phyloP scores from a whole-genome alignment of 2,888 invertebrate genomes.

The Ryuthela nishihirai region DNA sequence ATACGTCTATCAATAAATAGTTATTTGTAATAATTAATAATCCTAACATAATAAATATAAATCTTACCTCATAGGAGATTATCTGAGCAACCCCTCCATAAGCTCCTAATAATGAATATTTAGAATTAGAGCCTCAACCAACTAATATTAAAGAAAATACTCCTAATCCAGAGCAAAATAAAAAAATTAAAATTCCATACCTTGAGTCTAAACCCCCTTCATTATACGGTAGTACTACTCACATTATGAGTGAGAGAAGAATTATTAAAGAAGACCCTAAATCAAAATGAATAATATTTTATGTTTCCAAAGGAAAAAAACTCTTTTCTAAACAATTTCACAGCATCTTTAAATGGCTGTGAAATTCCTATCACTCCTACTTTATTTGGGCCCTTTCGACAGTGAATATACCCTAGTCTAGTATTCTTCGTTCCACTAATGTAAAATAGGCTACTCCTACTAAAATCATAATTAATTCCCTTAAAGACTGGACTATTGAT shows the following conservation, averaged over 20 bases:
- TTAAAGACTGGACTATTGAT: too few species aligned
- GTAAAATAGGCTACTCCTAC: conserved; percentile 67
- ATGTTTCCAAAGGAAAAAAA: conserved; percentile 57
- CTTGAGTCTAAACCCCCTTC: too few species aligned
- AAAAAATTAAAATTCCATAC: conserved; percentile 62
- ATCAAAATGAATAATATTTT: conserved; percentile 62
- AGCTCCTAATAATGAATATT: conserved; percentile 66
- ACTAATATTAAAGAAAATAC: conserved; percentile 63
- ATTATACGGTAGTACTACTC: too few species aligned
- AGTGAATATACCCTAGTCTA: conserved; percentile 67
- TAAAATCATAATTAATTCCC: conserved; percentile 61
- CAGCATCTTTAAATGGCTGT: conserved; percentile 68
- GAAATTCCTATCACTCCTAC: conserved; percentile 61
- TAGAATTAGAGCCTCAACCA: conserved; percentile 68
- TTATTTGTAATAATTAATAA: conserved; percentile 59
- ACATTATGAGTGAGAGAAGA: conserved; percentile 60
- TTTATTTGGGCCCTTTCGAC: conserved; percentile 71
- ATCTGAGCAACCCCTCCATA: conserved; percentile 67
- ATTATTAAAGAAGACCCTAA: conserved; percentile 60
- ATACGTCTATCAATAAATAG: conserved; percentile 58
- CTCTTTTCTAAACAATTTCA: conserved; percentile 68
- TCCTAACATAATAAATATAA: conserved; percentile 62
- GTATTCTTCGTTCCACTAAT: conserved; percentile 66
- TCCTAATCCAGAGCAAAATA: conserved; percentile 61
- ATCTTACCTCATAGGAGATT: conserved; percentile 71